Base-by-base conservation (phyloP, 2,113 vertebrate genomes). In the Mionectes macconnelli region DNA sequence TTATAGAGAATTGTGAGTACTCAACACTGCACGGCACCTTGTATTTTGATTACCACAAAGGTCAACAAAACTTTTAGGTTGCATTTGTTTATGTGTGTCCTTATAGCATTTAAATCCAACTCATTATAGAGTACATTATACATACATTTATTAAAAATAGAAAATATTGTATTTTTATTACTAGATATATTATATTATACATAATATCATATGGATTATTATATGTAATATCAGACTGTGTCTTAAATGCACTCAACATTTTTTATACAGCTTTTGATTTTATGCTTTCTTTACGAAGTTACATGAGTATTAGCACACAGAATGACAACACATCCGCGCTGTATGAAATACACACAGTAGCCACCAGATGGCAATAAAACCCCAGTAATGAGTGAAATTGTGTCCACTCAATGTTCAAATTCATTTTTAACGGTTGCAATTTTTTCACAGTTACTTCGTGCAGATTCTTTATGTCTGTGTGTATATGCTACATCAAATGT, bases 321-420 rank as follows among this genome's bases (percentile, higher is more conserved):
- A 68, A 40, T 2, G 6, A 13, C 15, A 67, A 12, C 6, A 2
- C 19, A 25, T 4, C 1, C 0, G 14, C 33, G 19, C 17, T n/a
- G 57, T 35, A 35, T 37, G 93, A 89, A 82, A 87, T 40, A 27
- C 3, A 79, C 5, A 19, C 0, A 45, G 67, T 3, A 31, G n/a
- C 91, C 98, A 98, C 93, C 78, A 97, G 98, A 94, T 97, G 98
- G 98, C 96, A 95, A 94, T 88, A 95, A 84, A 42, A 22, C 15
- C 24, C 40, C 67, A 35, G 2, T 59, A 69, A 93, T 59, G 44
- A 37, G 22, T 8, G 19, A 47, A 33, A 4, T 8, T 15, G 12
- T 2, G 30, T 4, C 15, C 9, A 7, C 0, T 0, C 45, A 4
- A 1, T 1, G 9, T 6, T 40, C 45, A 33, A 27, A 21, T 14